A percentile compares a stretch with the other conserved stretches of the same genome.
These are phyloP conservation scores for Chelon labrosus DNA, from an alignment of 2,797 vertebrate species.

Conservation along the genomic window DNA sequence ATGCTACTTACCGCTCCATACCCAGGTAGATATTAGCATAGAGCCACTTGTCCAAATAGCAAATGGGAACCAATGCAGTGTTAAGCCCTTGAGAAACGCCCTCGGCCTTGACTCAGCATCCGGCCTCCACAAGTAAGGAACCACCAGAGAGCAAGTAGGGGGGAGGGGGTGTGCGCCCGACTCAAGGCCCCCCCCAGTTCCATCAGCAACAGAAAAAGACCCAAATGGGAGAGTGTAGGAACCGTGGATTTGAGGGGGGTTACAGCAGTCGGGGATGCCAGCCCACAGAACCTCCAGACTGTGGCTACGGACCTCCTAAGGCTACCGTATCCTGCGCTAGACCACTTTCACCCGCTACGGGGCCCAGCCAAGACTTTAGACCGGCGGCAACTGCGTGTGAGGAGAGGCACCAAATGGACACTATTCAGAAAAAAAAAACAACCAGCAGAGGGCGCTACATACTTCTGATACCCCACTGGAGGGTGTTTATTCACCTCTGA, in stretches of 20 bases:
- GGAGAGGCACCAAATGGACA: conserved; percentile 97
- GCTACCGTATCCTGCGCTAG: conserved; percentile 96
- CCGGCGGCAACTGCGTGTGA: conserved; percentile 94
- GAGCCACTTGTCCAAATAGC: conserved; percentile 97
- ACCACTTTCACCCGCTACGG: conserved; percentile 91
- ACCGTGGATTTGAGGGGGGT: conserved; percentile 84
- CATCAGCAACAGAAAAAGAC: conserved; percentile 89
- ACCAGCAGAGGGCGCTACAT: conserved; percentile 90
- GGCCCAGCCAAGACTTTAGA: conserved; percentile 96
- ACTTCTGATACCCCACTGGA: conserved; percentile 81
- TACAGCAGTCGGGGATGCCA: conserved; percentile 85
- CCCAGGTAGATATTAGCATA: conserved; percentile 93
- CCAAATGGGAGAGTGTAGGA: conserved; percentile 86
- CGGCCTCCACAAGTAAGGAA: conserved; percentile 90
- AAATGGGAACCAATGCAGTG: conserved; percentile 96
- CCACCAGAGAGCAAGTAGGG: conserved; percentile 88
- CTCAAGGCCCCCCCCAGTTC: conserved; percentile 84
- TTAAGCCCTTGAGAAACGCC: conserved; percentile 90
- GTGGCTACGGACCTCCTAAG: conserved; percentile 91
- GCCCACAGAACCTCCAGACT: conserved; percentile 90
- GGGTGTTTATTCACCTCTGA: conserved; percentile 86
- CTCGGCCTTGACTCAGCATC: conserved; percentile 87
- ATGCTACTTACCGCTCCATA: conserved; percentile 90
- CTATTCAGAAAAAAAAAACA: conserved; percentile 93
- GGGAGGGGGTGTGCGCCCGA: conserved; percentile 81